Evolutionary conservation across 23 tunicate species (phyloP).

Genomic region (Ascidia mentula): DNA sequence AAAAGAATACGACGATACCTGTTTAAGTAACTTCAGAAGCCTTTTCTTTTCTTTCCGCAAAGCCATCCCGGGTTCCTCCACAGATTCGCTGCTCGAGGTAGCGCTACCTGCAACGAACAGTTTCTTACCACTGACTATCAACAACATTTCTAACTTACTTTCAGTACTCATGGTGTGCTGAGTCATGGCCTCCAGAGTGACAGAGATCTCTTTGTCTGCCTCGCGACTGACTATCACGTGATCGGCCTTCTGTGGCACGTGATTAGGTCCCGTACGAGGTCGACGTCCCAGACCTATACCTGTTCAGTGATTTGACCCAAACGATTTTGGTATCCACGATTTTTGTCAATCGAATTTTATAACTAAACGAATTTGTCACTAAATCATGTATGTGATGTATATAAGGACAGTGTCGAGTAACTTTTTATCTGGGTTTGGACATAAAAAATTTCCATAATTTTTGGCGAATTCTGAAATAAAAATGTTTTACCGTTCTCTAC

Average conservation of each 20-base stretch:
- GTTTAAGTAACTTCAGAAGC: background rate
- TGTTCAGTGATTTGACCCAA: too few species aligned
- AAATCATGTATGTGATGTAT: too few species aligned
- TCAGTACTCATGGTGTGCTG: background rate
- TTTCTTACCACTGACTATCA: too few species aligned
- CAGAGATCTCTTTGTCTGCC: background rate
- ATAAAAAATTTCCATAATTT: too few species aligned
- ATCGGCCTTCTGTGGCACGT: background rate
- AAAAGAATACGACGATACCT: too few species aligned
- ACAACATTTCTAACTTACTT: background rate
- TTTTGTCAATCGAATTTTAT: too few species aligned
- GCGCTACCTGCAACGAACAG: background rate
- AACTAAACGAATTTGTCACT: too few species aligned
- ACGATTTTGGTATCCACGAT: too few species aligned
- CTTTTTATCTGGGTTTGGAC: too few species aligned
- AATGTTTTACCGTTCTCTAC: background rate
- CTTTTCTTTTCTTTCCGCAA: background rate
- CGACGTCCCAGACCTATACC: background rate
- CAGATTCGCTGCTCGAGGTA: background rate
- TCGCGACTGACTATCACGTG: constrained; percentile 4
- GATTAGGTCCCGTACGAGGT: background rate
- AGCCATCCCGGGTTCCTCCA: background rate
- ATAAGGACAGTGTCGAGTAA: too few species aligned
- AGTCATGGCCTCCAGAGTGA: background rate
- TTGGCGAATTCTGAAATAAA: too few species aligned